These are phyloP conservation scores for Metallyticus violacea DNA, from an alignment of 2,888 invertebrate genomes.

Conservation along the genomic window DNA sequence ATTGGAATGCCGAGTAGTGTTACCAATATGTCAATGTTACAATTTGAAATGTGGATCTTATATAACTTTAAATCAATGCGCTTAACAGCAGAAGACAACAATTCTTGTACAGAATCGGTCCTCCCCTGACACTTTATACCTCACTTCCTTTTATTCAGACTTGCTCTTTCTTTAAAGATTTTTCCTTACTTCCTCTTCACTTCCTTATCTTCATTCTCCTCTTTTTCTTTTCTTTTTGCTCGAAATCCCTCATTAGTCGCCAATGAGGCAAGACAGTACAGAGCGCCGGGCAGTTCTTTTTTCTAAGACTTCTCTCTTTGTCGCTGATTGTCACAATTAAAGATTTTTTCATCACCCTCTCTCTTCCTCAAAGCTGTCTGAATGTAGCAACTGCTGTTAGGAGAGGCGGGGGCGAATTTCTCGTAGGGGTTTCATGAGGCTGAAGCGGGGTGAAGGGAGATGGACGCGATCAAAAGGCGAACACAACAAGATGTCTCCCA, in stretches of 20 bases:
- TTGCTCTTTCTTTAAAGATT: neutral
- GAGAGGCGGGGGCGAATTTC: neutral
- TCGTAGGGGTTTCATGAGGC: no score
- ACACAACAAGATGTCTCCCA: neutral
- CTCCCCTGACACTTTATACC: no score
- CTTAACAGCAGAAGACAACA: no score
- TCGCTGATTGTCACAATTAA: conserved; percentile 34
- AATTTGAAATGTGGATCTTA: no score
- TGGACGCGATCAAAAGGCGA: neutral
- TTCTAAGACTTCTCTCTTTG: neutral
- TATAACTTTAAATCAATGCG: no score
- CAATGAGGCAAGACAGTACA: conserved; percentile 7
- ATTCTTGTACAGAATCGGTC: no score
- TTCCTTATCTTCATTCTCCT: neutral
- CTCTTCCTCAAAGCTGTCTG: neutral
- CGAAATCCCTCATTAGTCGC: conserved; percentile 32
- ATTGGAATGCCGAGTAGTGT: no score
- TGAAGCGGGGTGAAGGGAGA: no score
- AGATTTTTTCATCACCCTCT: conserved; percentile 31
- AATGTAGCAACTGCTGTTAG: neutral
- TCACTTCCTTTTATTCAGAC: no score
- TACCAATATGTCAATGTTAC: no score
- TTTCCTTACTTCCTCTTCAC: neutral
- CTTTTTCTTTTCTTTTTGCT: neutral
- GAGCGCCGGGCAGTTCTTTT: neutral